phyloP scores from a whole-genome alignment of 2,797 vertebrate genomes.

The Tiaroga cobitis region DNA sequence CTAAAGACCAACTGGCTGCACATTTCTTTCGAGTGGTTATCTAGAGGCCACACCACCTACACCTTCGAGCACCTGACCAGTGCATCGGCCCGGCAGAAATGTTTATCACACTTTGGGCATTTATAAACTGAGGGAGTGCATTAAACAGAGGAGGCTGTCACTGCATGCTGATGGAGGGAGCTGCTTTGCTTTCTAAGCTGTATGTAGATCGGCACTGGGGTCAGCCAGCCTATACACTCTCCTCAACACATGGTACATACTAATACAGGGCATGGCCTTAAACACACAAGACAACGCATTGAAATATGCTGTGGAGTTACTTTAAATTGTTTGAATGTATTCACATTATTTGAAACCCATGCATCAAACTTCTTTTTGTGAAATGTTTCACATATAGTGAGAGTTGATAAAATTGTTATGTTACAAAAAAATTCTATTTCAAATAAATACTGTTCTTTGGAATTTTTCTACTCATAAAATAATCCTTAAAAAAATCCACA shows the following conservation, averaged over 20 bases:
- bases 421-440: not conserved
- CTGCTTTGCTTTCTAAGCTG: conserved; percentile 69
- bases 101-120: conserved; percentile 77
- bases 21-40: conserved; percentile 17
- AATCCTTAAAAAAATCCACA: not conserved
- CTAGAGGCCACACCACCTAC: conserved; percentile 28
- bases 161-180: conserved; percentile 78
- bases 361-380: not conserved
- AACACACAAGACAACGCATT: not conserved
- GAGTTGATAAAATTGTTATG: not conserved
- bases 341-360: not conserved
- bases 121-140: conserved; percentile 82
- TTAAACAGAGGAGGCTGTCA: conserved; percentile 78
- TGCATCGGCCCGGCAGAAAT: conserved; percentile 73
- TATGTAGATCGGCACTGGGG: conserved; percentile 76
- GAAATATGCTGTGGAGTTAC: not conserved
- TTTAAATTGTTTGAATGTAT: not conserved
- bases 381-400: not conserved
- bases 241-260: conserved; percentile 68
- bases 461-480: not conserved
- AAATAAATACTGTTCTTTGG: not conserved
- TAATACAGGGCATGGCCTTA: conserved; percentile 59
- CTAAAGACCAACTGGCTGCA: conserved; percentile 19
- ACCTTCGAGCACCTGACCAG: conserved; percentile 65
- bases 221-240: conserved; percentile 70